Base-by-base conservation (phyloP, 2,113 vertebrate species). In the Amphiprion ocellaris region DNA sequence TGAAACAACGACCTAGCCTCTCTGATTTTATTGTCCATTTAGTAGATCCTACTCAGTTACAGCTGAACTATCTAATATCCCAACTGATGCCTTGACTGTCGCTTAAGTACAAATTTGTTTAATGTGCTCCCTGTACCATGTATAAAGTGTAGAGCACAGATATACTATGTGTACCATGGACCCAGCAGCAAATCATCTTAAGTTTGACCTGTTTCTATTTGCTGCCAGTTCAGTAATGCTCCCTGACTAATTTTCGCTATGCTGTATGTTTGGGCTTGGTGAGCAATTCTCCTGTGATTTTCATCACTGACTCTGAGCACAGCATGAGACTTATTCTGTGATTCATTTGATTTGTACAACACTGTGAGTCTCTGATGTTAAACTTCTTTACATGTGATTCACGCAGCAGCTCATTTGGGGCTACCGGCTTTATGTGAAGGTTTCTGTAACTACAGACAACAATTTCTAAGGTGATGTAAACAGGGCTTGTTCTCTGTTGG, bases 391-490 rank as follows among this genome's bases (percentile, higher is more conserved):
- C 21, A 39, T 60, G 8, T 49, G 47, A 37, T 54, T 16, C 39
- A 30, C 19, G 15, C 15, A 23, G 24, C 23, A 52, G 53, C 53
- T 61, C 39, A n/a, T 24, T 10, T 77, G 53, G 12, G 41, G 23
- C 3, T 7, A 19, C 52, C 59, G 41, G 26, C n/a, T 41, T 53
- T 28, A n/a, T 39, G 26, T 9, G n/a, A 61, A 46, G 46, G 23
- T 47, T 49, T 56, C 21, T 68, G 8, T 63, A 12, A 23, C 65
- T 47, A 30, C 74, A 56, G 44, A 56, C 19, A 37, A 28, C 37
- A 37, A 46, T 46, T 56, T 64, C 63, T 77, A 44, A 59, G 54
- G 55, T 68, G 8, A 26, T 30, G 49, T 62, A 21, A 67, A 67
- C 44, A 55, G 49, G 56, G 41, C 23, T 37, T 60, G 24, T 60